A percentile compares a stretch with the other conserved stretches of the same genome.
phyloP scores from a whole-genome alignment of 2,113 vertebrate species.

The Archilochus colubris region DNA sequence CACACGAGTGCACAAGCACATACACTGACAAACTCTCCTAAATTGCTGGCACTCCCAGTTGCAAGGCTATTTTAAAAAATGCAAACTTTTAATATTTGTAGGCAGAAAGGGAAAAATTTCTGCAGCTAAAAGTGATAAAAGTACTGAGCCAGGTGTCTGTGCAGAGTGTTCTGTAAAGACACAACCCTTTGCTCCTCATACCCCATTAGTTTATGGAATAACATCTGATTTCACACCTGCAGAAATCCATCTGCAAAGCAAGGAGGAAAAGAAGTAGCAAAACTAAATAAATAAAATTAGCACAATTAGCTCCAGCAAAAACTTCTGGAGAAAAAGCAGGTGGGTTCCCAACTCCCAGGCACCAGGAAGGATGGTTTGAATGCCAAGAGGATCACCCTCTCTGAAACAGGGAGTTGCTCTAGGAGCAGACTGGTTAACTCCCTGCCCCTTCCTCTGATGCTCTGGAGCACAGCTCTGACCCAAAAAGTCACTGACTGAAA shows the following conservation, averaged over 20 bases:
- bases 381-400: background rate
- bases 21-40: background rate
- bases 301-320: background rate
- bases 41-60: background rate
- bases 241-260: background rate
- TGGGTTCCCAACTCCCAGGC: background rate
- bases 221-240: constrained; percentile 38
- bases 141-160: background rate
- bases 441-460: background rate
- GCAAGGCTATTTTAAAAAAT: background rate
- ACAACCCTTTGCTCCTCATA: background rate
- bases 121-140: background rate
- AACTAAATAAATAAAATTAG: background rate
- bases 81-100: background rate
- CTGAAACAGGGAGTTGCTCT: background rate
- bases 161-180: background rate
- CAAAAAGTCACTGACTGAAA: background rate
- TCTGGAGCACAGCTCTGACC: background rate
- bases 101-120: background rate
- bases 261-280: background rate
- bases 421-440: background rate
- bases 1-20: background rate
- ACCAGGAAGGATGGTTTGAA: background rate
- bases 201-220: background rate
- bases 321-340: background rate